These are phyloP conservation scores for Latheticus oryzae DNA, from an alignment of 2,888 invertebrate genomes.

Conservation along the genomic window DNA sequence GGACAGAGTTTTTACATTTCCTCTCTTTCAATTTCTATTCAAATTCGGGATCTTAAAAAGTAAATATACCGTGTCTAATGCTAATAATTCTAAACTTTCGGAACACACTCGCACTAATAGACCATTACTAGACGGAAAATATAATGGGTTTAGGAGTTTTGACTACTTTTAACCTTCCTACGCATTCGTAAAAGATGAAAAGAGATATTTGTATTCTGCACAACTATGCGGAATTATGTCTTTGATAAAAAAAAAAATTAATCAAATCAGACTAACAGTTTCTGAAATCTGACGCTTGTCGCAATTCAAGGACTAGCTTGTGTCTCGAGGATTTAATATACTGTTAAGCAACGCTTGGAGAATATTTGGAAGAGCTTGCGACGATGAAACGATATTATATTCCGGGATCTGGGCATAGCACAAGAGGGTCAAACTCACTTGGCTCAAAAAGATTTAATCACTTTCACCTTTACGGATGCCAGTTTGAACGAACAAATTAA, in stretches of 20 bases:
- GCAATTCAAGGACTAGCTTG: constrained; percentile 11
- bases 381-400: too few relatives aligned
- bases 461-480: too few relatives aligned
- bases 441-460: too few relatives aligned
- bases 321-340: constrained; percentile 22
- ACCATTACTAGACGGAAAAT: background rate
- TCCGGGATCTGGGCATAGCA: too few relatives aligned
- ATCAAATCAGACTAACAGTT: constrained; percentile 21
- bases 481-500: too few relatives aligned
- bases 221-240: constrained; percentile 16
- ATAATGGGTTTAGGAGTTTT: constrained; percentile 16
- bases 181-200: constrained; percentile 4
- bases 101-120: background rate
- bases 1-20: constrained; percentile 16
- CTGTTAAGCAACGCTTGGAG: background rate
- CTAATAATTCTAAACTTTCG: constrained; percentile 18
- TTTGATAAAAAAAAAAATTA: constrained; percentile 19
- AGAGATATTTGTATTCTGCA: constrained; percentile 2
- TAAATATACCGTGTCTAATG: constrained; percentile 25
- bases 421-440: too few relatives aligned
- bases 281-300: constrained; percentile 11
- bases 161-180: constrained; percentile 3
- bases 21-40: constrained; percentile 18
- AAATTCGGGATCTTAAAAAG: constrained; percentile 13
- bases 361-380: constrained; percentile 5